phyloP scores from a whole-genome alignment of 2,888 invertebrate genomes.

The Cactoblastis cactorum region DNA sequence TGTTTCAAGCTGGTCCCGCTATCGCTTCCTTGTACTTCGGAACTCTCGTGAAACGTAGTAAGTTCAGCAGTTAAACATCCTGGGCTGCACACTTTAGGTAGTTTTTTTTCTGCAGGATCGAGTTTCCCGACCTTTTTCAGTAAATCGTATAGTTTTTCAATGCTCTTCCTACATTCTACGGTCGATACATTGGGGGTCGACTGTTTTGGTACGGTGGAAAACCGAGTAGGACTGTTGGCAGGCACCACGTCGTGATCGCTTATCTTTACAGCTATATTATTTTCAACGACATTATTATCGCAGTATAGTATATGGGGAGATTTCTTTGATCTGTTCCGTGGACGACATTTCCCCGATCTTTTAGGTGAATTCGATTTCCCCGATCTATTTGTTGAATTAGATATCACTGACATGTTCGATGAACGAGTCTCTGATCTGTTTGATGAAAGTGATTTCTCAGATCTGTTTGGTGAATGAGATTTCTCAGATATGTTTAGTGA shows the following conservation, averaged over 20 bases:
- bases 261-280: not conserved
- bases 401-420: too few relatives aligned
- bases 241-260: constrained; percentile 27
- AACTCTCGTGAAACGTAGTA: constrained; percentile 21
- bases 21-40: constrained; percentile 43
- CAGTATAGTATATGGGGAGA: not conserved
- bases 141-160: constrained; percentile 61
- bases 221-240: constrained; percentile 29
- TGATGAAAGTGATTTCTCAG: not conserved
- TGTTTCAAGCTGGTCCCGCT: constrained; percentile 60
- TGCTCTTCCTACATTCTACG: constrained; percentile 58
- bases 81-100: constrained; percentile 24
- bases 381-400: not conserved
- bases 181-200: constrained; percentile 23
- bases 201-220: constrained; percentile 24
- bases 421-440: too few relatives aligned
- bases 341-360: not conserved
- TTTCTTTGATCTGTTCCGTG: not conserved
- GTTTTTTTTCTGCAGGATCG: constrained; percentile 26
- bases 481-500: not conserved
- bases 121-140: constrained; percentile 47
- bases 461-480: not conserved
- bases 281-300: not conserved
- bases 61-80: constrained; percentile 17
- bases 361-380: not conserved